Percentiles rank a stretch among this genome's conserved stretches.
Conservation (phyloP, 2,797 vertebrate species). For the Picus viridis region DNA sequence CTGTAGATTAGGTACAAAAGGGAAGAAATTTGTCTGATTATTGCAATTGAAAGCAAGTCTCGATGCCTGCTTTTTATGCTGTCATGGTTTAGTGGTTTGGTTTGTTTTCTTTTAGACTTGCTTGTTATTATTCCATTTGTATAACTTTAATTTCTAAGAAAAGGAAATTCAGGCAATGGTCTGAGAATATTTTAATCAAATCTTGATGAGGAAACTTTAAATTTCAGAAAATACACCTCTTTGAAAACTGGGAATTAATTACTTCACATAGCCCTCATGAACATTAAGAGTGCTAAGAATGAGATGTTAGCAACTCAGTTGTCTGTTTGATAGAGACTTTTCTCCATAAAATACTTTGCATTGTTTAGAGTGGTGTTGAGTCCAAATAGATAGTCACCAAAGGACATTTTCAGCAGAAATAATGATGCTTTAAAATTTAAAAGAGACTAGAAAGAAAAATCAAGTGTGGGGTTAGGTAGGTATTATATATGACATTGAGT, state of each 20-base stretch:
- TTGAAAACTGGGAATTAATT: not conserved
- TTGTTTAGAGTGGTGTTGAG: not conserved
- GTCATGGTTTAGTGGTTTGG: not conserved
- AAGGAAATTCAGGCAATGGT: not conserved
- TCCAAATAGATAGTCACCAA: not conserved
- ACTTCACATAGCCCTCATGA: not conserved
- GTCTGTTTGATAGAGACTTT: not conserved
- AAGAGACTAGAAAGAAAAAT: not conserved
- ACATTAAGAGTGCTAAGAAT: not conserved
- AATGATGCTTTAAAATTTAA: not conserved
- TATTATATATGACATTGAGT: not conserved
- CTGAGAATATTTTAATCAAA: not conserved
- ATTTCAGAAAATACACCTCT: not conserved
- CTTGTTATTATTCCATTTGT: not conserved
- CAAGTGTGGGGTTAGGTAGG: rapidly evolving
- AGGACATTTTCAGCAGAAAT: not conserved
- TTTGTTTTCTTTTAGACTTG: not conserved
- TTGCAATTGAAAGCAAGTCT: not conserved
- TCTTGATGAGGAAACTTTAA: not conserved
- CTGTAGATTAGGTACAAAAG: not conserved
- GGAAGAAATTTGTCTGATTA: not conserved
- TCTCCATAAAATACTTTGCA: not conserved
- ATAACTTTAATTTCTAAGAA: not conserved
- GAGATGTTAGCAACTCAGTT: not conserved
- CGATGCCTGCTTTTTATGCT: not conserved